Conservation (phyloP, 2,797 vertebrate genomes). For the Rhinogobio ventralis region DNA sequence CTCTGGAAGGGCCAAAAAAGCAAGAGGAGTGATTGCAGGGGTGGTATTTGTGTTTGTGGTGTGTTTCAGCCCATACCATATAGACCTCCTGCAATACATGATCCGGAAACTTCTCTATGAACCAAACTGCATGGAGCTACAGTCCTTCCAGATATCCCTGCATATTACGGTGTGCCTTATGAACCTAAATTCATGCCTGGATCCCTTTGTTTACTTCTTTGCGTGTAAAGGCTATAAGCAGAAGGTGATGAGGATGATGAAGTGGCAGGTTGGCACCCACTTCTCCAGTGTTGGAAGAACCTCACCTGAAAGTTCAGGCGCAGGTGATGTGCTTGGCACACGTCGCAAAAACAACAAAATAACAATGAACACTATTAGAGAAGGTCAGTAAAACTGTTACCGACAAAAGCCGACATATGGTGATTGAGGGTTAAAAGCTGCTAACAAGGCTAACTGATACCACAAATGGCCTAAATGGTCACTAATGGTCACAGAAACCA, state of each 20-base stretch:
- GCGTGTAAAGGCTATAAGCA: conserved; percentile 87
- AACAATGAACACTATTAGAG: conserved; percentile 18
- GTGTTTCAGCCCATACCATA: conserved; percentile 77
- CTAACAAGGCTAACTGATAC: no score
- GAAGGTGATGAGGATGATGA: conserved; percentile 81
- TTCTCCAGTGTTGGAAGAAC: conserved; percentile 79
- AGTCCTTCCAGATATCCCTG: conserved; percentile 74
- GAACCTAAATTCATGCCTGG: conserved; percentile 77
- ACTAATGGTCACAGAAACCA: background rate
- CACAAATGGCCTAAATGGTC: background rate
- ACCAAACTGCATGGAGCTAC: conserved; percentile 64
- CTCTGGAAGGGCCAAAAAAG: conserved; percentile 64
- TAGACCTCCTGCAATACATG: conserved; percentile 76
- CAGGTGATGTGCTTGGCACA: conserved; percentile 62
- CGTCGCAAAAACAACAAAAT: background rate
- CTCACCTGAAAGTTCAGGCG: conserved; percentile 76
- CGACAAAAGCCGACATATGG: background rate
- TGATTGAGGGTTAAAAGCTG: conserved; percentile 1
- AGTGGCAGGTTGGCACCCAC: conserved; percentile 76
- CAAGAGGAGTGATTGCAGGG: conserved; percentile 68
- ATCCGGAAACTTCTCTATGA: conserved; percentile 64
- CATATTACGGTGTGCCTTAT: conserved; percentile 74
- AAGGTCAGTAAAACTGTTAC: background rate
- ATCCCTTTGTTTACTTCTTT: conserved; percentile 80
- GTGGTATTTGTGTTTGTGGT: conserved; percentile 64